A percentile compares a stretch with the other conserved stretches of the same genome.
These are phyloP conservation scores for Gymnorhina tibicen DNA, from an alignment of 2,113 vertebrate species.

Conservation along the genomic window DNA sequence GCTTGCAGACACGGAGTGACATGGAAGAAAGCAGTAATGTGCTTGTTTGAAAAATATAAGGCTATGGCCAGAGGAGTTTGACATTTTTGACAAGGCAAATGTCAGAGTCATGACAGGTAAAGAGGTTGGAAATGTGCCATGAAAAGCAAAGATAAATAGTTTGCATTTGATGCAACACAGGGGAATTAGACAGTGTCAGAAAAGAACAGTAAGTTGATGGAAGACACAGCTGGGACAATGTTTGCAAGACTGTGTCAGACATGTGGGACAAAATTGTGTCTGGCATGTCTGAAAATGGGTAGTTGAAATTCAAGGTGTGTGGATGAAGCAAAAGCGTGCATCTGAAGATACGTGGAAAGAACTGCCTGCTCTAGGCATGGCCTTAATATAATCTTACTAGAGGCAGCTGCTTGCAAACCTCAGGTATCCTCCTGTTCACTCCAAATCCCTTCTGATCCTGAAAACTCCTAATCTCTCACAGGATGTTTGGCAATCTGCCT, in stretches of 20 bases:
- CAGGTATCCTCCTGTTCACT: not conserved
- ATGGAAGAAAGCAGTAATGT: not conserved
- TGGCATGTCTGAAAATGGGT: not conserved
- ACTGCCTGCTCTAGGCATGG: not conserved
- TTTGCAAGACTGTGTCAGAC: not conserved
- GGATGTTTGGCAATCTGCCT: not conserved
- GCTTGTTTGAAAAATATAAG: not conserved
- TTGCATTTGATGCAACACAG: not conserved
- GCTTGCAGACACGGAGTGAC: not conserved
- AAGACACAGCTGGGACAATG: not conserved
- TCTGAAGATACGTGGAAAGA: not conserved
- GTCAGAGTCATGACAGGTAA: not conserved
- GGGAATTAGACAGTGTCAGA: not conserved
- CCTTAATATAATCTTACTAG: not conserved
- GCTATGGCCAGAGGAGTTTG: not conserved
- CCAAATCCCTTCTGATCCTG: not conserved
- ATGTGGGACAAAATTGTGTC: not conserved
- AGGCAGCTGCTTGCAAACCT: not conserved
- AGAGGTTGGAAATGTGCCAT: not conserved
- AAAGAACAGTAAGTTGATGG: not conserved
- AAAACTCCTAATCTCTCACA: not conserved
- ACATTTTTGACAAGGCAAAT: slow-evolving; percentile 27
- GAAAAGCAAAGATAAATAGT: not conserved
- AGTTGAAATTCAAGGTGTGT: not conserved
- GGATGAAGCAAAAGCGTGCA: not conserved